A percentile compares a stretch with the other conserved stretches of the same genome.
Evolutionary conservation across 2,797 vertebrate genomes (phyloP).

Genomic region (Sebastes dallii): DNA sequence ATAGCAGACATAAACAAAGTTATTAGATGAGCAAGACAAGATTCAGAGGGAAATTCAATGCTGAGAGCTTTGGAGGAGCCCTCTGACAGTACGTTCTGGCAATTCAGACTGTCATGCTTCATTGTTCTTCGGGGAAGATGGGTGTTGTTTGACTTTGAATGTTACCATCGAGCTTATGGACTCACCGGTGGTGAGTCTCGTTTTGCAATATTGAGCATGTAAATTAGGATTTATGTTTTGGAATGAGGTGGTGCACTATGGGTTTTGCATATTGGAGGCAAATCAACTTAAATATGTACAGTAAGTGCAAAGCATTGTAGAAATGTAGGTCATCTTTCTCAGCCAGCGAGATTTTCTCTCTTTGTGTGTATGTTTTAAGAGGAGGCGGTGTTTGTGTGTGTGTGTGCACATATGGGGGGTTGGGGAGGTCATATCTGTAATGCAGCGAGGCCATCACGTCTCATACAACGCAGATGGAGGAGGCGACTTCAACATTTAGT

Average conservation of each 20-base stretch:
- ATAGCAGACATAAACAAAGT: slow-evolving; percentile 76
- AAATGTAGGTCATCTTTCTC: slow-evolving; percentile 76
- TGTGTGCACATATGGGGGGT: slow-evolving; percentile 4
- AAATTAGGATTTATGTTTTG: slow-evolving; percentile 71
- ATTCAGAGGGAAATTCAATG: slow-evolving; percentile 60
- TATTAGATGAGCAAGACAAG: slow-evolving; percentile 71
- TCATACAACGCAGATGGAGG: slow-evolving; percentile 81
- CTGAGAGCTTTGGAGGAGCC: slow-evolving; percentile 48
- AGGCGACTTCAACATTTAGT: slow-evolving; percentile 73
- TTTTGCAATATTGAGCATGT: slow-evolving; percentile 58
- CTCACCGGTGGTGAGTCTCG: slow-evolving; percentile 28
- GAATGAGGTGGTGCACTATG: slow-evolving; percentile 34
- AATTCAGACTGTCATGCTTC: slow-evolving; percentile 67
- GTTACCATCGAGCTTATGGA: slow-evolving; percentile 50
- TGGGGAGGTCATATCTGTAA: slow-evolving; percentile 49
- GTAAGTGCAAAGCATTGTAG: slow-evolving; percentile 62
- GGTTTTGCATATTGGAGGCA: slow-evolving; percentile 65
- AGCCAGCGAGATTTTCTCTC: slow-evolving; percentile 51
- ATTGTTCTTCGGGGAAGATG: slow-evolving; percentile 60
- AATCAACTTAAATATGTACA: slow-evolving; percentile 74
- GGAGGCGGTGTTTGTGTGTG: slow-evolving; percentile 26
- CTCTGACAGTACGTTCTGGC: slow-evolving; percentile 57
- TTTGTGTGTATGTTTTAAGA: slow-evolving; percentile 59
- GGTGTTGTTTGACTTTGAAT: slow-evolving; percentile 68
- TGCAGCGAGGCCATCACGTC: slow-evolving; percentile 56